Percentiles rank a stretch among this genome's conserved stretches.
Conservation (phyloP, 2,113 vertebrate species). For the Ranitomeya imitator region DNA sequence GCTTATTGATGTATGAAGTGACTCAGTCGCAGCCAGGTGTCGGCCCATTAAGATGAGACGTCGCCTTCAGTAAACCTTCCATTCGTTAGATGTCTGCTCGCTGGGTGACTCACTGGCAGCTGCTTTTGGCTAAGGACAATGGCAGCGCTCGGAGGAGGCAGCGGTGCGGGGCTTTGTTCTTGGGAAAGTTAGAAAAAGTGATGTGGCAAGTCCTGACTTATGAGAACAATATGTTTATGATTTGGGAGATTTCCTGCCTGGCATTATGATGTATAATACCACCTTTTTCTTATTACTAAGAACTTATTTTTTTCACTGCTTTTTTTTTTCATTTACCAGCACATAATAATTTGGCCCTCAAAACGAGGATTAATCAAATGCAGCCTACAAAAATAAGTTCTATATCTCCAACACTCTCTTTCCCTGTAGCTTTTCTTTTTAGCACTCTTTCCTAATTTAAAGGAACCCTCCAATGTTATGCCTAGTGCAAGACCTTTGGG, state of each 20-base stretch:
- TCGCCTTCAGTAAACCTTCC: constrained; percentile 8
- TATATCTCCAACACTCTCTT: too few species aligned
- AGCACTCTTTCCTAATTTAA: neutral
- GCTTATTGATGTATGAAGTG: neutral
- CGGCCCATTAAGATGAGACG: neutral
- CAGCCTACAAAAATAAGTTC: neutral
- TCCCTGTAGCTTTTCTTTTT: too few species aligned
- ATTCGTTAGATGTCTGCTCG: neutral
- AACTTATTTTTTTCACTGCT: neutral
- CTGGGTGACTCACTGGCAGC: constrained; percentile 25
- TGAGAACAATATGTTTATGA: constrained; percentile 34
- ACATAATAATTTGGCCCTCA: neutral
- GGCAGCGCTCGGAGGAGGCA: neutral
- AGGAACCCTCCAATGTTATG: neutral
- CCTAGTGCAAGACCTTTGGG: too few species aligned
- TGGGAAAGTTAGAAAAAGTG: neutral
- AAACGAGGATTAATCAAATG: neutral
- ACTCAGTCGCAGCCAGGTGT: neutral
- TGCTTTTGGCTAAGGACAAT: constrained; percentile 33
- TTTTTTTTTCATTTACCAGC: neutral
- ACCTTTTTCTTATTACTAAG: constrained; percentile 29
- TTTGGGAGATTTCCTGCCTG: neutral
- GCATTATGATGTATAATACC: constrained; percentile 12
- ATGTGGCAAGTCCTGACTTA: constrained; percentile 8
- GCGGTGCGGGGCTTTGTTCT: neutral